phyloP scores from a whole-genome alignment of 2,888 invertebrate genomes.

The Eupithecia exiguata region DNA sequence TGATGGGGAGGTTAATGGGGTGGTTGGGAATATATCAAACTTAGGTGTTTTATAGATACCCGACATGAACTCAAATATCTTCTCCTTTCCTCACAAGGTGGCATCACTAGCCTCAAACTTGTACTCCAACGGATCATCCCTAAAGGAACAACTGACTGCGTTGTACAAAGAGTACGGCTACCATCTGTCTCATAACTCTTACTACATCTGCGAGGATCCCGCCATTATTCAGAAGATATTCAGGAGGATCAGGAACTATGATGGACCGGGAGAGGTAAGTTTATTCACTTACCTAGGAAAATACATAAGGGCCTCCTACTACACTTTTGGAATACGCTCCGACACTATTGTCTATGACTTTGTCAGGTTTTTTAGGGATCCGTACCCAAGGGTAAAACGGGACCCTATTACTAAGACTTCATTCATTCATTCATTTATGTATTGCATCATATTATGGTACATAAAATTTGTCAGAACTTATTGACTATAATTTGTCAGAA shows the following conservation, averaged over 20 bases:
- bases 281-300: not conserved
- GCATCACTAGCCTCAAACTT: constrained; percentile 84
- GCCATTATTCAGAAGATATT: constrained; percentile 89
- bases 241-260: constrained; percentile 90
- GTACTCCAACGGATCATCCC: constrained; percentile 80
- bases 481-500: too few relatives aligned
- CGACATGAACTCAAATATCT: not conserved
- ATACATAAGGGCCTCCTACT: not conserved
- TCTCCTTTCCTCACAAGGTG: constrained; percentile 55
- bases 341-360: not conserved
- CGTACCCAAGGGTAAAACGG: too few relatives aligned
- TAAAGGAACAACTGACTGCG: constrained; percentile 86
- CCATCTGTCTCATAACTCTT: constrained; percentile 94
- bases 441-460: too few relatives aligned
- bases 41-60: too few relatives aligned
- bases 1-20: too few relatives aligned
- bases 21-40: too few relatives aligned
- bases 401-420: too few relatives aligned
- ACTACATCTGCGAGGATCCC: constrained; percentile 93
- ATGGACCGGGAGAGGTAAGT: constrained; percentile 84
- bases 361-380: not conserved
- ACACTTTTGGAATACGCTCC: not conserved
- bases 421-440: too few relatives aligned
- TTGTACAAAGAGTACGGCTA: constrained; percentile 94
- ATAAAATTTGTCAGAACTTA: too few relatives aligned